Percentiles rank a stretch among this genome's conserved stretches.
Conservation (phyloP, 2,113 vertebrate species). For the Cyprinodon brontotheroides region DNA sequence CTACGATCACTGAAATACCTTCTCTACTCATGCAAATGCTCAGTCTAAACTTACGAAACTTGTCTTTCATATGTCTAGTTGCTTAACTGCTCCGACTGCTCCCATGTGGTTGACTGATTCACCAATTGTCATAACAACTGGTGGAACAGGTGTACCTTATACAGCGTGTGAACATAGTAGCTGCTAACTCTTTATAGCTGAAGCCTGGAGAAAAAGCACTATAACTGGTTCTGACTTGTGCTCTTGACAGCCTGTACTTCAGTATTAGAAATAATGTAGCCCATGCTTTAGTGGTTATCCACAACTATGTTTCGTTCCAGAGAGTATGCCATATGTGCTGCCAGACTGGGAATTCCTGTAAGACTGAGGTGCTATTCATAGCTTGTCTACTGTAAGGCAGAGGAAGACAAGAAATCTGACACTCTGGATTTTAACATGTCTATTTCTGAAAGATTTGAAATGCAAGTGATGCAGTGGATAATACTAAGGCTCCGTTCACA, state of each 20-base stretch:
- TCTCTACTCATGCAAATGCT: too few species aligned
- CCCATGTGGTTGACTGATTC: too few species aligned
- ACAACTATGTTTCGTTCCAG: conserved; percentile 1
- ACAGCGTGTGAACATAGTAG: not conserved
- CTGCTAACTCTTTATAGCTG: not conserved
- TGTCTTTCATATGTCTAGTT: not conserved
- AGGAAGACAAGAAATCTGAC: conserved; percentile 19
- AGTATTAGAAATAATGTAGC: not conserved
- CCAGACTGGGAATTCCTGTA: conserved; percentile 34
- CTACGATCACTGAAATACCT: too few species aligned
- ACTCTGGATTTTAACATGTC: conserved; percentile 1
- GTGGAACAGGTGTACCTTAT: not conserved
- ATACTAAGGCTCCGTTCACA: too few species aligned
- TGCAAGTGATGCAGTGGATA: not conserved
- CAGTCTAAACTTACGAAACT: not conserved
- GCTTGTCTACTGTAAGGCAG: conserved; percentile 35
- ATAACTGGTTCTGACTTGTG: conserved; percentile 11
- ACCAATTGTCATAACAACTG: too few species aligned
- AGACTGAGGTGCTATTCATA: conserved; percentile 48
- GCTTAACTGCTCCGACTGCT: too few species aligned
- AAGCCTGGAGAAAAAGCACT: not conserved
- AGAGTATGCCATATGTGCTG: conserved; percentile 17
- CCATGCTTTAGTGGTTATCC: not conserved
- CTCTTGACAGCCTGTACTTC: not conserved
- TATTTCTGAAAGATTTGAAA: conserved; percentile 31